These are phyloP conservation scores for Lepidothrix coronata DNA, from an alignment of 2,113 vertebrate genomes.

Conservation along the genomic window DNA sequence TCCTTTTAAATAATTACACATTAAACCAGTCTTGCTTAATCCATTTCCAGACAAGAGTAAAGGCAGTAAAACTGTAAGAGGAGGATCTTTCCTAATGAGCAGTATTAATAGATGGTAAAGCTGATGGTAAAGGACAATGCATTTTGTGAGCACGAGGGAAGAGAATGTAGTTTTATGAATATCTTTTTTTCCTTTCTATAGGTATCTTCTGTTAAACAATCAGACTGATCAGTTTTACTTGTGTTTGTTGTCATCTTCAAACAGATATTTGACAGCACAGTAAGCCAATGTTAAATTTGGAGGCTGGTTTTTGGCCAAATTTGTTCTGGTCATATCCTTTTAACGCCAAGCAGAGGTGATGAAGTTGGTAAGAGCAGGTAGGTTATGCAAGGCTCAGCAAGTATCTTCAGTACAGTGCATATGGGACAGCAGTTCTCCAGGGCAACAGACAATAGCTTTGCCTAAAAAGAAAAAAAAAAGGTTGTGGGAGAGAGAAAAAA, in stretches of 20 bases:
- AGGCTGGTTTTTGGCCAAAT: background rate
- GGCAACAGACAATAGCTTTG: background rate
- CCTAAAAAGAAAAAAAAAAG: background rate
- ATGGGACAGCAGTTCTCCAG: conserved; percentile 25
- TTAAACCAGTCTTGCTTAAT: background rate
- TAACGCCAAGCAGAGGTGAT: background rate
- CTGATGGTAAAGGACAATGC: fast-evolving
- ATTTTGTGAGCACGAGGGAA: background rate
- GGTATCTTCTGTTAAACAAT: background rate
- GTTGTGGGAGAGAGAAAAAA: background rate
- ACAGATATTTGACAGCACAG: background rate
- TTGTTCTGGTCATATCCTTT: background rate
- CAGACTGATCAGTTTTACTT: background rate
- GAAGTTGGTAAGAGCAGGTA: background rate
- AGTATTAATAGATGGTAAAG: background rate
- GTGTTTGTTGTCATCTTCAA: background rate
- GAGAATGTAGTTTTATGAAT: background rate
- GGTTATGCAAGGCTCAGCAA: background rate
- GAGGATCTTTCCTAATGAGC: background rate
- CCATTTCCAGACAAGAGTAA: background rate
- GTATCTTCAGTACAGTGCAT: background rate
- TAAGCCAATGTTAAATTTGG: background rate
- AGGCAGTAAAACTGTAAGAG: background rate
- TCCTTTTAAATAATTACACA: background rate
- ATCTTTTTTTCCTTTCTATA: background rate